Evolutionary conservation across 1,140 invertebrate species (phyloP).

Genomic region (Neodiprion lecontei): DNA sequence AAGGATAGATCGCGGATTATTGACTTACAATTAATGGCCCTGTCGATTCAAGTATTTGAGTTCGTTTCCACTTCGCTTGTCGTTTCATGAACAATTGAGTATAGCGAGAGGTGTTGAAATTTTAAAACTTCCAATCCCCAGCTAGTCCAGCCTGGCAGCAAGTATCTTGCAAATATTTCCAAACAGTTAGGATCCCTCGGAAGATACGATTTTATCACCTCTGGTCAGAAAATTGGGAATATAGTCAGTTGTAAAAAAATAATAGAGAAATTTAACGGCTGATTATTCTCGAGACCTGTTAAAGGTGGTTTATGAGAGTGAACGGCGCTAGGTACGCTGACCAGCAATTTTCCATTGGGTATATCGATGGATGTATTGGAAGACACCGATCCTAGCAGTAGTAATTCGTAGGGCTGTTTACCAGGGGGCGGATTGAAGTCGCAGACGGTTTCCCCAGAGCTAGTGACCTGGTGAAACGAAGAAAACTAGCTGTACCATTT

Average conservation of each 20-base stretch:
- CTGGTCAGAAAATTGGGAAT: slow-evolving; percentile 59
- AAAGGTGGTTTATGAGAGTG: slow-evolving; percentile 93
- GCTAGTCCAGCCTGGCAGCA: slow-evolving; percentile 84
- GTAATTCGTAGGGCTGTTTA: slow-evolving; percentile 91
- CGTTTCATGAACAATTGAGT: slow-evolving; percentile 20
- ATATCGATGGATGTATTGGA: slow-evolving; percentile 45
- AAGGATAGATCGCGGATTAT: too few species aligned
- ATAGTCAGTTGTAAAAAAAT: slow-evolving; percentile 16
- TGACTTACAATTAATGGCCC: neutral
- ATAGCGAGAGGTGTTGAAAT: slow-evolving; percentile 70
- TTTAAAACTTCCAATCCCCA: slow-evolving; percentile 85
- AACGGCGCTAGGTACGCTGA: slow-evolving; percentile 88
- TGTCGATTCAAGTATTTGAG: neutral
- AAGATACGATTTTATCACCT: slow-evolving; percentile 70
- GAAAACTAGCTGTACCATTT: slow-evolving; percentile 10
- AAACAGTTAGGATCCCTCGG: slow-evolving; percentile 69
- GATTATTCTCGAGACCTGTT: slow-evolving; percentile 55
- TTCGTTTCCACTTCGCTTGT: neutral
- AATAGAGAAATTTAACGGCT: slow-evolving; percentile 20
- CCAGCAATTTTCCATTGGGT: slow-evolving; percentile 68
- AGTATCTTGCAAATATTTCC: slow-evolving; percentile 89
- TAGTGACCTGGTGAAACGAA: slow-evolving; percentile 69
- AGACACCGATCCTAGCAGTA: slow-evolving; percentile 64
- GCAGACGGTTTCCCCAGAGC: slow-evolving; percentile 71
- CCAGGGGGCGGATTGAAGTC: slow-evolving; percentile 69